Percentiles rank a stretch among this genome's conserved stretches.
Conservation (phyloP, 30 jellyfish, hydroid and myxozoan species). For the Cassiopea xamachana region DNA sequence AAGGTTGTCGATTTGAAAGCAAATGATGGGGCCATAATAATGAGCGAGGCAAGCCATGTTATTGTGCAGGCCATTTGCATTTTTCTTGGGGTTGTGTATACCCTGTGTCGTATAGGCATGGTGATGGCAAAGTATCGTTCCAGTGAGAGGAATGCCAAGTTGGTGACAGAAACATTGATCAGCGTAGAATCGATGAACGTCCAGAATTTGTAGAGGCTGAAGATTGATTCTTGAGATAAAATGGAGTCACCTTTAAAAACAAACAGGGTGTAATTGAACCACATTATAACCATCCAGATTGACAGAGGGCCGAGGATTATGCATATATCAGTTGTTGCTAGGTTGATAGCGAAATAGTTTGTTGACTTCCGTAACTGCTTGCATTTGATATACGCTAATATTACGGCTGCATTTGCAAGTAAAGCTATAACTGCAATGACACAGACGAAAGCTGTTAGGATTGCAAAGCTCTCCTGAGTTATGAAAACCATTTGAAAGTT, state of each 20-base stretch:
- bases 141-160: slow-evolving; percentile 32
- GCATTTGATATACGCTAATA: slow-evolving; percentile 24
- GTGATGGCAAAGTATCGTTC: slow-evolving; percentile 49
- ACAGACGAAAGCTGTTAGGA: slow-evolving; percentile 12
- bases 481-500: not conserved
- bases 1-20: not conserved
- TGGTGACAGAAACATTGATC: slow-evolving; percentile 25
- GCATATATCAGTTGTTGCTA: slow-evolving; percentile 48
- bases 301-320: slow-evolving; percentile 50
- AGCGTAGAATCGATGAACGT: slow-evolving; percentile 15
- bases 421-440: slow-evolving; percentile 21
- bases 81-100: slow-evolving; percentile 1
- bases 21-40: slow-evolving; percentile 23
- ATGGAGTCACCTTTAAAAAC: slow-evolving; percentile 6
- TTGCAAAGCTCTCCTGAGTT: slow-evolving; percentile 4
- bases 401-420: slow-evolving; percentile 24
- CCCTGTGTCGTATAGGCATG: slow-evolving; percentile 28
- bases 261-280: slow-evolving; percentile 42
- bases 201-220: slow-evolving; percentile 11
- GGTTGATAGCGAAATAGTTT: slow-evolving; percentile 53
- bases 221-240: not conserved
- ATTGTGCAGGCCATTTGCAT: slow-evolving; percentile 16
- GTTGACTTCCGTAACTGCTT: slow-evolving; percentile 9
- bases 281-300: slow-evolving; percentile 23
- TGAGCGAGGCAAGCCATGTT: slow-evolving; percentile 29